Conservation (phyloP, 1,140 invertebrate species). For the Drosophila quadrilineata region DNA sequence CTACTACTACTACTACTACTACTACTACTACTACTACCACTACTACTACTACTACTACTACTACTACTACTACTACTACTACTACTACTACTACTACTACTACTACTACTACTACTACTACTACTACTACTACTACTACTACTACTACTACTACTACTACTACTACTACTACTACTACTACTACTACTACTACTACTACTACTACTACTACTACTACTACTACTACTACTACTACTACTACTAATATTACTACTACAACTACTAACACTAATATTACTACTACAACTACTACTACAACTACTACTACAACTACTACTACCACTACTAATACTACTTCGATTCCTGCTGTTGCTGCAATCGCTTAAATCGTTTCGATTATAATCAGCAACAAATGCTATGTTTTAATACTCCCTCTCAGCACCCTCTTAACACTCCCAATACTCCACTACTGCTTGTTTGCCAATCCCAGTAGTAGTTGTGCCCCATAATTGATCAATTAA, state of each 20-base stretch:
- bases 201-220: too few relatives aligned
- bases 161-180: slow-evolving; percentile 12
- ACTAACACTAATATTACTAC: too few relatives aligned
- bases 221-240: too few relatives aligned
- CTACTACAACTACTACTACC: slow-evolving; percentile 15
- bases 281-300: too few relatives aligned
- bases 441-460: background rate
- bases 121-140: too few relatives aligned
- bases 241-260: too few relatives aligned
- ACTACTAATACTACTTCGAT: slow-evolving; percentile 10
- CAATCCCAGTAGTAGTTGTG: slow-evolving; percentile 1
- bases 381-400: slow-evolving; percentile 67
- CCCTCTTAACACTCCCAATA: background rate
- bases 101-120: too few relatives aligned
- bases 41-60: too few relatives aligned
- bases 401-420: slow-evolving; percentile 49
- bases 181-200: too few relatives aligned
- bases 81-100: too few relatives aligned
- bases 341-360: slow-evolving; percentile 52
- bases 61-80: too few relatives aligned
- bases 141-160: slow-evolving; percentile 19
- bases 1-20: slow-evolving; percentile 12
- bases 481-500: slow-evolving; percentile 74
- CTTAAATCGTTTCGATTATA: slow-evolving; percentile 76
- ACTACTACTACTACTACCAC: too few relatives aligned